Conservation (phyloP, 2,888 invertebrate species). For the Mermis nigrescens region DNA sequence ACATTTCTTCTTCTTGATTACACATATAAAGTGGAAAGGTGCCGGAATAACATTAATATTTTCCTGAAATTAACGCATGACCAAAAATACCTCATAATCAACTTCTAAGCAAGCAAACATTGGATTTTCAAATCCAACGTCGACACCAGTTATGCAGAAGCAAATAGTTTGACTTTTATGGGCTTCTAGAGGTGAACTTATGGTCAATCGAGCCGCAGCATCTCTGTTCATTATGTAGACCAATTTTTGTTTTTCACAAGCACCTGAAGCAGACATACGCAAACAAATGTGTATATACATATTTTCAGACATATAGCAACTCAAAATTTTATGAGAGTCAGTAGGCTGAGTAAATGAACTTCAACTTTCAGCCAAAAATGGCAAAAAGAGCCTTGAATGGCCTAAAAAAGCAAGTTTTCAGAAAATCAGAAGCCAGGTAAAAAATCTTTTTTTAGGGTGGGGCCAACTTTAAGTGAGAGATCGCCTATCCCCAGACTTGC, state of each 20-base stretch:
- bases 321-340: too few relatives aligned
- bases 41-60: neutral
- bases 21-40: too few relatives aligned
- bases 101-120: conserved; percentile 98
- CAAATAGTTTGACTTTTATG: conserved; percentile 97
- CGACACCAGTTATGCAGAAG: conserved; percentile 93
- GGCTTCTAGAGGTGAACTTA: conserved; percentile 93
- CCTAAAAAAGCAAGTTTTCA: too few relatives aligned
- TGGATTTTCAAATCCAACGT: conserved; percentile 96
- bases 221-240: conserved; percentile 97
- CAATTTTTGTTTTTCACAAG: conserved; percentile 91
- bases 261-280: conserved; percentile 52
- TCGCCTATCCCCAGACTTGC: too few relatives aligned
- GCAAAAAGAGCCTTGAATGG: too few relatives aligned
- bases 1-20: too few relatives aligned
- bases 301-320: too few relatives aligned
- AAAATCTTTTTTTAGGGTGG: too few relatives aligned
- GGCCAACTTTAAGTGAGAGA: too few relatives aligned
- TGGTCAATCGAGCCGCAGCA: conserved; percentile 83
- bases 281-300: too few relatives aligned
- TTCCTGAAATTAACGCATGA: conserved; percentile 8
- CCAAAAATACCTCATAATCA: conserved; percentile 65
- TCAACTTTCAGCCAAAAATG: conserved; percentile 3
- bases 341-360: neutral
- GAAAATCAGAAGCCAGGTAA: too few relatives aligned